phyloP scores from a whole-genome alignment of 2,888 invertebrate species.

The Actias luna region DNA sequence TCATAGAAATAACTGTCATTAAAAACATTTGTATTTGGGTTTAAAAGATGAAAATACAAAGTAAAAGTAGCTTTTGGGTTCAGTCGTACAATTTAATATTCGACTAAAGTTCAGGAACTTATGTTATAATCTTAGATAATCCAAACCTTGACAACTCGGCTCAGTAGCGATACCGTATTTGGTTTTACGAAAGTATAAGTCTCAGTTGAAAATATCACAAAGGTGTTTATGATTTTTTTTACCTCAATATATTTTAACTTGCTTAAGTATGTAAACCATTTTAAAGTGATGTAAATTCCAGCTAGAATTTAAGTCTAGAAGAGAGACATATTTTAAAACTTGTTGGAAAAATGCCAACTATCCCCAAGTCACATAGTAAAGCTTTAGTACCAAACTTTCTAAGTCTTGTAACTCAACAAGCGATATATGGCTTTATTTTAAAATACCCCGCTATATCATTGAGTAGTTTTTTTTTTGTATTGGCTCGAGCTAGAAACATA shows the following conservation, averaged over 20 bases:
- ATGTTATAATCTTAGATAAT: slow-evolving; percentile 38
- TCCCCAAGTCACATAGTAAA: background rate
- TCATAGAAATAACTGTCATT: background rate
- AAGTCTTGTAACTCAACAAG: background rate
- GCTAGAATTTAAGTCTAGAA: background rate
- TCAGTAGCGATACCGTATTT: slow-evolving; percentile 14
- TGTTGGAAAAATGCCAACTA: slow-evolving; percentile 9
- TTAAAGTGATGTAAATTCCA: slow-evolving; percentile 11
- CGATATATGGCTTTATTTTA: background rate
- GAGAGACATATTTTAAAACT: slow-evolving; percentile 10
- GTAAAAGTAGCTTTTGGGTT: slow-evolving; percentile 31
- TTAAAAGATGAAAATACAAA: slow-evolving; percentile 16
- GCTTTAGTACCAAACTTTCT: background rate
- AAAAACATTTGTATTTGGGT: background rate
- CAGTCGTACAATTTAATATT: slow-evolving; percentile 21
- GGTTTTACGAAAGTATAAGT: background rate
- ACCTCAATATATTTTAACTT: slow-evolving; percentile 5
- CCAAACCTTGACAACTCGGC: slow-evolving; percentile 27
- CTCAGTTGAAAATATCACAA: background rate
- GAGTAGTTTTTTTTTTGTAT: too few species aligned
- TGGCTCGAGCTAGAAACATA: too few species aligned
- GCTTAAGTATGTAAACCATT: background rate
- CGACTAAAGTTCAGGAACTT: slow-evolving; percentile 34
- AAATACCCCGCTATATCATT: background rate
- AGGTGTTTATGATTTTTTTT: background rate